These are phyloP conservation scores for Meloidogyne hapla DNA, from an alignment of 1,140 invertebrate species.

Conservation along the genomic window DNA sequence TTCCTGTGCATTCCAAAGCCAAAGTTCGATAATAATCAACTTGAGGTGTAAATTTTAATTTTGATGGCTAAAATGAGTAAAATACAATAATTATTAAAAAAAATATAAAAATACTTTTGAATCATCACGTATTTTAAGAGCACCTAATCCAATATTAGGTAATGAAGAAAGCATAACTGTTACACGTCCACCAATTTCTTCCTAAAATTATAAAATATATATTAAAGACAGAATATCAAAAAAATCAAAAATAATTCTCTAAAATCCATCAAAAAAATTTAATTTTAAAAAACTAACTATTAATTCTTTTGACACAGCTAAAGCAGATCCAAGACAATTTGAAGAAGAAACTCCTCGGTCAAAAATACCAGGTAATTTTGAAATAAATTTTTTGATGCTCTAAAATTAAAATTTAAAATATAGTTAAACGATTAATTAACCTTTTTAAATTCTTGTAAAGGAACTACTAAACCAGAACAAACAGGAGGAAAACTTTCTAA, in stretches of 20 bases:
- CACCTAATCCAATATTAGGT: constrained; percentile 85
- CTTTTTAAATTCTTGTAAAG: constrained; percentile 80
- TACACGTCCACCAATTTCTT: constrained; percentile 86
- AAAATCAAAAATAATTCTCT: too few species aligned
- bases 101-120: constrained; percentile 4
- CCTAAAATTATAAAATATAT: constrained; percentile 69
- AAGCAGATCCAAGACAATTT: constrained; percentile 83
- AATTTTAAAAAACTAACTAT: constrained; percentile 73
- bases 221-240: too few species aligned
- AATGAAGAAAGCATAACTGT: constrained; percentile 88
- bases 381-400: constrained; percentile 65
- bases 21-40: constrained; percentile 98
- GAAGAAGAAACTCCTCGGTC: constrained; percentile 74
- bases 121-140: constrained; percentile 72
- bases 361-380: constrained; percentile 78
- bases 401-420: constrained; percentile 70
- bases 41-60: constrained; percentile 76
- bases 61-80: constrained; percentile 14
- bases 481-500: constrained; percentile 69
- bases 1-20: constrained; percentile 89
- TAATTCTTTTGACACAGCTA: constrained; percentile 87
- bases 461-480: constrained; percentile 85
- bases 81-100: constrained; percentile 4
- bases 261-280: too few species aligned
- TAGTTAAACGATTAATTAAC: constrained; percentile 36